Conservation (phyloP, 2,888 invertebrate genomes). For the Gortyna flavago region DNA sequence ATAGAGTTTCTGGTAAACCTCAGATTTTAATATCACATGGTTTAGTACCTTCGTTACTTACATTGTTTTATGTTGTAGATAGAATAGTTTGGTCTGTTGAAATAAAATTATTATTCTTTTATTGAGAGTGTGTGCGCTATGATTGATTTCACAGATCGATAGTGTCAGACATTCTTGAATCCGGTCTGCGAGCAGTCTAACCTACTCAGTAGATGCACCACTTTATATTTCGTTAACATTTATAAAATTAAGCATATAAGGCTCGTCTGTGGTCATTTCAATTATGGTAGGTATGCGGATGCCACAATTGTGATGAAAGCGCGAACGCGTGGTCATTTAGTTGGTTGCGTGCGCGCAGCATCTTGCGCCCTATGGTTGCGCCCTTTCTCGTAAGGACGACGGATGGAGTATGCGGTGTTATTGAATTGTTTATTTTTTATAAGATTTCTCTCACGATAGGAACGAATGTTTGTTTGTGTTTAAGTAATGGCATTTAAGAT, state of each 20-base stretch:
- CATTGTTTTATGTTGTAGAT: not conserved
- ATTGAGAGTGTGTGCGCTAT: not conserved
- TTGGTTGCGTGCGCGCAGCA: slow-evolving; percentile 49
- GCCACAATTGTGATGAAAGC: slow-evolving; percentile 32
- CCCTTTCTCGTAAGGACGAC: slow-evolving; percentile 17
- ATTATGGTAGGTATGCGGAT: no score
- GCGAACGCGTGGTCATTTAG: slow-evolving; percentile 43
- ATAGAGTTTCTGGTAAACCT: not conserved
- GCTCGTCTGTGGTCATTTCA: not conserved
- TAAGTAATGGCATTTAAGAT: not conserved
- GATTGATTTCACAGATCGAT: not conserved
- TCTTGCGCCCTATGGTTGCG: no score
- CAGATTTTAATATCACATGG: not conserved
- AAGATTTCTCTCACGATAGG: slow-evolving; percentile 6
- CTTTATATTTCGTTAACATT: slow-evolving; percentile 4
- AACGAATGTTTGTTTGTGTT: not conserved
- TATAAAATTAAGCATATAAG: slow-evolving; percentile 2
- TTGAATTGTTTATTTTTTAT: slow-evolving; percentile 15
- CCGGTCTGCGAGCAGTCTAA: not conserved
- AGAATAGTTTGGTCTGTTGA: not conserved
- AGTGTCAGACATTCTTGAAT: not conserved
- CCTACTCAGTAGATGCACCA: not conserved
- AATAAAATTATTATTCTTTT: not conserved
- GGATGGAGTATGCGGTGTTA: slow-evolving; percentile 13
- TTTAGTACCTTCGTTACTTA: not conserved